Evolutionary conservation across 1,140 invertebrate species (phyloP).

Genomic region (Papilio helenus): DNA sequence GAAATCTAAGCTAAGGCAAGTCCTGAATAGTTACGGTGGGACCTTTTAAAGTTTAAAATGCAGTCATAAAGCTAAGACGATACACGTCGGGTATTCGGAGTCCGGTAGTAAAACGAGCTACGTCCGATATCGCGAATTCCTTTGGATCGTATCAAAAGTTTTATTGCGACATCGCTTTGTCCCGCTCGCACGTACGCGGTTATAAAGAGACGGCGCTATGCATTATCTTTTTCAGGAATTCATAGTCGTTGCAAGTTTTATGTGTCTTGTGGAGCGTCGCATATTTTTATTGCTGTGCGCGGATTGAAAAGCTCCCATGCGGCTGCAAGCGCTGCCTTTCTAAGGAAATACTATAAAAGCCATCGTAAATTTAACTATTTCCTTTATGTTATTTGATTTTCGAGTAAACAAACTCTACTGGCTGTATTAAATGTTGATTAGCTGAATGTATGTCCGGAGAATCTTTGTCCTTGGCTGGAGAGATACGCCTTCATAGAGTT

Average conservation of each 20-base stretch:
- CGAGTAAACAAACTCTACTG: conserved; percentile 32
- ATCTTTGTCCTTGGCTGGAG: neutral
- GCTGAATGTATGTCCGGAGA: neutral
- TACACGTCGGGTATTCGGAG: conserved; percentile 54
- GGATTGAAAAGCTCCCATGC: conserved; percentile 69
- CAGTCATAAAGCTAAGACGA: conserved; percentile 67
- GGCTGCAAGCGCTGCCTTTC: conserved; percentile 30
- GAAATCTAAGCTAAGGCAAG: neutral
- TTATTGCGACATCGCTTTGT: conserved; percentile 68
- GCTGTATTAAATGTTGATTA: conserved; percentile 21
- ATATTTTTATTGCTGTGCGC: conserved; percentile 79
- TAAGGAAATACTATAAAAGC: conserved; percentile 39
- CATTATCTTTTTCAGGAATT: conserved; percentile 79
- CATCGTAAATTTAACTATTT: conserved; percentile 35
- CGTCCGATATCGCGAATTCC: conserved; percentile 74
- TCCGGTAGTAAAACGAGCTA: conserved; percentile 69
- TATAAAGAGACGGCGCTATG: conserved; percentile 65
- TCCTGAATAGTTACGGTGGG: conserved; percentile 12
- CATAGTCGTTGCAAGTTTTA: conserved; percentile 79
- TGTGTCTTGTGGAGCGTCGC: conserved; percentile 66
- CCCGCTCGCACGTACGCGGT: conserved; percentile 60
- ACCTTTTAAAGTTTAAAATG: conserved; percentile 33
- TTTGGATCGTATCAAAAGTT: conserved; percentile 76
- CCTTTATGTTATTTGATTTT: conserved; percentile 45
- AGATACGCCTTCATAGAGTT: neutral